Conservation (phyloP, 2,888 invertebrate species). For the Xestia sexstrigata region DNA sequence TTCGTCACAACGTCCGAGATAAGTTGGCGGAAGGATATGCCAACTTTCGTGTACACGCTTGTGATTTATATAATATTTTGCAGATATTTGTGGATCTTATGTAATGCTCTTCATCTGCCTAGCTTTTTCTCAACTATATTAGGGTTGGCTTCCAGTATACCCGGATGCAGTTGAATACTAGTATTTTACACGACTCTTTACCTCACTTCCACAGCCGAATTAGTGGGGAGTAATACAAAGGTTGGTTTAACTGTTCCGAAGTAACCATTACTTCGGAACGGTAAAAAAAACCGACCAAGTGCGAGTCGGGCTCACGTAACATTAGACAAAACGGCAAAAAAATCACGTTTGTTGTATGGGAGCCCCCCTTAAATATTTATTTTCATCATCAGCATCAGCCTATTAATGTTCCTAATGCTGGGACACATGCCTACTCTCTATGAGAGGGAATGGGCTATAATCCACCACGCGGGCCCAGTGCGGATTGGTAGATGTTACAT, state of each 20-base stretch:
- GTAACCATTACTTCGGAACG: not conserved
- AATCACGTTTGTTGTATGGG: too few relatives aligned
- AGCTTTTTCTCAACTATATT: not conserved
- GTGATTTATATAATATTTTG: constrained; percentile 18
- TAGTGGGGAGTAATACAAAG: not conserved
- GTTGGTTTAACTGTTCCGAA: too few relatives aligned
- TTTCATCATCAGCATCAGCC: too few relatives aligned
- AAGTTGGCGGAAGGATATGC: constrained; percentile 69
- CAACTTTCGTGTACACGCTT: constrained; percentile 64
- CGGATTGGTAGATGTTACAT: too few relatives aligned
- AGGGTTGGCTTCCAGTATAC: not conserved
- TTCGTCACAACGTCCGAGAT: constrained; percentile 73
- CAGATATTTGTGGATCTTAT: not conserved
- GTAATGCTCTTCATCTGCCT: not conserved
- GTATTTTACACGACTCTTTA: not conserved
- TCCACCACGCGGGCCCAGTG: too few relatives aligned
- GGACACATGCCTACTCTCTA: too few relatives aligned
- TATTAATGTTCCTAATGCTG: too few relatives aligned
- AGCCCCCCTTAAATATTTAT: too few relatives aligned
- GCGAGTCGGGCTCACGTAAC: too few relatives aligned
- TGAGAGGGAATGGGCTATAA: too few relatives aligned
- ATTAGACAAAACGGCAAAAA: too few relatives aligned
- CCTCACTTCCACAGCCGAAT: not conserved
- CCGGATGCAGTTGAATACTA: not conserved
- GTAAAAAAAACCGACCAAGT: too few relatives aligned